phyloP scores from a whole-genome alignment of 2,797 vertebrate species.

The Fistularia commersonii region DNA sequence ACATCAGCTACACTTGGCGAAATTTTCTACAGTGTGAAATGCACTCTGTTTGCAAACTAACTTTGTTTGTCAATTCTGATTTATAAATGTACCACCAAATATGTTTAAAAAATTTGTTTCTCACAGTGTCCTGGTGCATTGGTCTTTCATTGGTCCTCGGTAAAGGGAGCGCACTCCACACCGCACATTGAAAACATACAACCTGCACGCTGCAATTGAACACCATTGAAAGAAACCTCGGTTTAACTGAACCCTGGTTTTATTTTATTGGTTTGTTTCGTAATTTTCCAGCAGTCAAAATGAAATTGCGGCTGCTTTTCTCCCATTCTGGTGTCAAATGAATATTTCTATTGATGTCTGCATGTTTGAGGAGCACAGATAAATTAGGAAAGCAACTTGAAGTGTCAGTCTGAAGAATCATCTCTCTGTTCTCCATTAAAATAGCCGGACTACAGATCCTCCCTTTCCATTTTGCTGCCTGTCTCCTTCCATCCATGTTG shows the following conservation, averaged over 20 bases:
- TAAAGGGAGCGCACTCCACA: too few relatives aligned
- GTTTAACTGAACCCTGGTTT: background rate
- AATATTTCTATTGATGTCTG: constrained; percentile 40
- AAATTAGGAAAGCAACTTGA: constrained; percentile 59
- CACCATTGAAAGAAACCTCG: too few relatives aligned
- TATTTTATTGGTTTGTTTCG: constrained; percentile 1
- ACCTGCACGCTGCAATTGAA: too few relatives aligned
- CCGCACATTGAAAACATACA: too few relatives aligned
- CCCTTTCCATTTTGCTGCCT: constrained; percentile 59
- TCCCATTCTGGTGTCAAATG: constrained; percentile 8
- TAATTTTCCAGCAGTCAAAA: constrained; percentile 22
- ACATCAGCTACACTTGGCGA: too few relatives aligned
- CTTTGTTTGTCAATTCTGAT: too few relatives aligned
- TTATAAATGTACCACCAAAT: too few relatives aligned
- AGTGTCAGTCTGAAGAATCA: constrained; percentile 61
- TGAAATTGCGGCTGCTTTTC: constrained; percentile 20
- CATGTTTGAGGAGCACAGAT: constrained; percentile 53
- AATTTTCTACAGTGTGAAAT: too few relatives aligned
- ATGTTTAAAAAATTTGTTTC: too few relatives aligned
- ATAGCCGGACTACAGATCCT: constrained; percentile 53
- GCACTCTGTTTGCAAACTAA: too few relatives aligned
- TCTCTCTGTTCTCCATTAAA: constrained; percentile 60
- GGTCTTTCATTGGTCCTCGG: too few relatives aligned
- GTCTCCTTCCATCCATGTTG: constrained; percentile 57
- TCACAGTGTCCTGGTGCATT: too few relatives aligned